These are phyloP conservation scores for Cotesia glomerata DNA, from an alignment of 1,140 invertebrate genomes.

Conservation along the genomic window DNA sequence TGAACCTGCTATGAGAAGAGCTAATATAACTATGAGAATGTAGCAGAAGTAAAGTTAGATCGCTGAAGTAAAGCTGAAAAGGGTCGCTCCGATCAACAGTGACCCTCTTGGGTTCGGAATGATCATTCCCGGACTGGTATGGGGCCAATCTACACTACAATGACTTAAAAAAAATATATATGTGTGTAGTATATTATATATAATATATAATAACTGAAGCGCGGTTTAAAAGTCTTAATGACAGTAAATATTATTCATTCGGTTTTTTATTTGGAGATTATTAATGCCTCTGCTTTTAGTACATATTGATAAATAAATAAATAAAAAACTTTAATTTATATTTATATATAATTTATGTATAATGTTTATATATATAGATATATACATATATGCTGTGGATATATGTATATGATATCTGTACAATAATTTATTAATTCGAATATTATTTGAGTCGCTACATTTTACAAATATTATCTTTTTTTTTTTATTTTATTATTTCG, in stretches of 20 bases:
- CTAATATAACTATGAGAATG: neutral
- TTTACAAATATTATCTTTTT: constrained; percentile 56
- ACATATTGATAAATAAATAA: too few species aligned
- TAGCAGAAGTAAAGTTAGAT: neutral
- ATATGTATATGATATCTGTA: neutral
- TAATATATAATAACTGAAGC: constrained; percentile 15
- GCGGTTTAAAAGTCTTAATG: constrained; percentile 16
- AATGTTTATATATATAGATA: neutral
- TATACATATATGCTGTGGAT: neutral
- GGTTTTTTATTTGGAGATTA: neutral
- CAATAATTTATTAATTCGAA: constrained; percentile 57
- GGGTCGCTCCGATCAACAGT: constrained; percentile 41
- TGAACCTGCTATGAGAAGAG: constrained; percentile 8
- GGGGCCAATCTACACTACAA: too few species aligned
- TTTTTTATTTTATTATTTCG: constrained; percentile 19
- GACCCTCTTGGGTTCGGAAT: constrained; percentile 32
- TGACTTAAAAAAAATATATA: too few species aligned
- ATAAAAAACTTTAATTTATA: neutral
- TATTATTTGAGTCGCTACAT: constrained; percentile 44
- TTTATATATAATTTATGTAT: constrained; percentile 1
- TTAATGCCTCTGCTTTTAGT: neutral
- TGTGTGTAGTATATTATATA: too few species aligned
- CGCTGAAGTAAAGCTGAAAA: constrained; percentile 28
- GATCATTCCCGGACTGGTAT: neutral
- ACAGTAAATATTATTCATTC: constrained; percentile 5